Base-by-base conservation (phyloP, 2,888 invertebrate species). In the Melipona beecheii region DNA sequence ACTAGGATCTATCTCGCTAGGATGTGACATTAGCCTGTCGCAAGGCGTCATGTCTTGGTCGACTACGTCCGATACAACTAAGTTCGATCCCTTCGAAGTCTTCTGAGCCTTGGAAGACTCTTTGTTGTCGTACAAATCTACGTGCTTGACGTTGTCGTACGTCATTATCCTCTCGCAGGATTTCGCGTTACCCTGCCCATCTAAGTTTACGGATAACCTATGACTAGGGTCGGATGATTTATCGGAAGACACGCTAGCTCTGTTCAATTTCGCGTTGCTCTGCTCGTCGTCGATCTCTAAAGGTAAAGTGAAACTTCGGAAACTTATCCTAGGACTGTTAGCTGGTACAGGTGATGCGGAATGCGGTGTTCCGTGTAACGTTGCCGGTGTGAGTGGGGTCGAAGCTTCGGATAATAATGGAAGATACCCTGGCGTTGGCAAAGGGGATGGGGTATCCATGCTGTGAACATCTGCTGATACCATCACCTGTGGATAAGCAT, bases 391-490 rank as follows among this genome's bases (percentile, higher is more conserved):
- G 62, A 94, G 77, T 3, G 94, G 94, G 4, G 94, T 94, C 15
- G 94, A 94, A 13, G 93, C 93, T 86, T 94, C 94, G 19, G 94
- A 94, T 50, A 94, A 82, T 36, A 94, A 84, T 3, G 94, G 94
- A 73, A 94, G 86, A 68, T 94, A 94, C 4, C 94, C 94, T 2
- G 94, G 94, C 1, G 94, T 94, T 62, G 93, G 92, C 78, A 94
- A 78, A 2, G 94, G 93, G 43, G 94, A 94, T 0, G 94, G 94
- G 2, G 92, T 94, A 54, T 94, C 94, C 91, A 94, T 92, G 58
- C 92, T 93, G 87, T 95, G 95, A 31, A 95, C 92, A 81, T 95
- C 95, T 13, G 95, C 95, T 17, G 94, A 93, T 21, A 95, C 94
- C 92, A 95, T 93, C n/a, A 95, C 93, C 94, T 95, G 87, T 50